Conservation (phyloP, 2,888 invertebrate species). For the Blera fallax region DNA sequence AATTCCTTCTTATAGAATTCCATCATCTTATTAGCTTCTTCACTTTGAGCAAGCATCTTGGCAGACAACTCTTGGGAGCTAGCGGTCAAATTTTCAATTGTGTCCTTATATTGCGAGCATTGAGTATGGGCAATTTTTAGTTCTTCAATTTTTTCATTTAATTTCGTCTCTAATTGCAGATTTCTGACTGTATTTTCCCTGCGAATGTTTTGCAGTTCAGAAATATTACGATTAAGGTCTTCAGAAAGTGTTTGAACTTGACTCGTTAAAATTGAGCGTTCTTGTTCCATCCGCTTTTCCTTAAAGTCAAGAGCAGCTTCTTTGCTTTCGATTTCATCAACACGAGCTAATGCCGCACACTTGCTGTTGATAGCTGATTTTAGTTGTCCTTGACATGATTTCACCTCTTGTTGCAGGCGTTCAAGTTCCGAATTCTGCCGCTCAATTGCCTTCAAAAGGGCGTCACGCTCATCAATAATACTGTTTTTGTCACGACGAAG, state of each 20-base stretch:
- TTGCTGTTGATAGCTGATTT: constrained; percentile 89
- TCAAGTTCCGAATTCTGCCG: constrained; percentile 89
- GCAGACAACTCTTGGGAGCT: constrained; percentile 88
- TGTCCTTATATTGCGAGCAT: constrained; percentile 86
- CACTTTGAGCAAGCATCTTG: constrained; percentile 88
- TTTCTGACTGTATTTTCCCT: constrained; percentile 87
- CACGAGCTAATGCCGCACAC: constrained; percentile 90
- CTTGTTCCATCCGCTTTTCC: constrained; percentile 92
- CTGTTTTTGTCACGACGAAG: constrained; percentile 87
- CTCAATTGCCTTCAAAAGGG: constrained; percentile 87
- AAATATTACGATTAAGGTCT: constrained; percentile 90
- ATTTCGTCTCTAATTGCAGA: constrained; percentile 88
- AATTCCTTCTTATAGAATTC: constrained; percentile 91
- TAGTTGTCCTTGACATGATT: constrained; percentile 88
- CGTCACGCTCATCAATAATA: constrained; percentile 89
- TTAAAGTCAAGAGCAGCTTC: constrained; percentile 90
- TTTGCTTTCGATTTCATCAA: constrained; percentile 91
- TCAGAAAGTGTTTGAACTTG: constrained; percentile 90
- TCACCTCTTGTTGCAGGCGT: constrained; percentile 87
- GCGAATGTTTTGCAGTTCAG: constrained; percentile 89
- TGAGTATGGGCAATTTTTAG: constrained; percentile 87
- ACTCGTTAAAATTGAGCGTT: constrained; percentile 88
- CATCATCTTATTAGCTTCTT: constrained; percentile 86
- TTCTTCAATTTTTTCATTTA: constrained; percentile 91
- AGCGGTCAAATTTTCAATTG: constrained; percentile 86